A percentile compares a stretch with the other conserved stretches of the same genome.
These are phyloP conservation scores for Scaeva pyrastri DNA, from an alignment of 2,888 invertebrate species.

Conservation along the genomic window DNA sequence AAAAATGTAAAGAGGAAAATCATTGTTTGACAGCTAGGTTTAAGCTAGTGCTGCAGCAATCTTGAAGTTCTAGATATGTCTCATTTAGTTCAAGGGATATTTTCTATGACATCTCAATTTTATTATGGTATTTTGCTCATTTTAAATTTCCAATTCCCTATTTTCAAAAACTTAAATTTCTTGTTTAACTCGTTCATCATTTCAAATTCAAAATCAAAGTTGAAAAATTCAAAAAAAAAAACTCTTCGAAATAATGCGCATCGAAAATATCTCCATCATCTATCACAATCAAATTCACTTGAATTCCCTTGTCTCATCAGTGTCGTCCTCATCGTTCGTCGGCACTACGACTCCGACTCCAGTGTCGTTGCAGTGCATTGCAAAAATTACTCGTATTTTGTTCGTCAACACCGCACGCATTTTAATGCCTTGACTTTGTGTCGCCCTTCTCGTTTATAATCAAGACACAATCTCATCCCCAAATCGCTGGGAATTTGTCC, in stretches of 20 bases:
- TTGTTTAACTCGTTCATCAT: too few species aligned
- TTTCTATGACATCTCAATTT: too few species aligned
- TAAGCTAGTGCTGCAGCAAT: too few species aligned
- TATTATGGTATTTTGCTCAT: too few species aligned
- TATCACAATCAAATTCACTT: conserved; percentile 55
- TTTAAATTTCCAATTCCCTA: too few species aligned
- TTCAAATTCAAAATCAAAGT: neutral
- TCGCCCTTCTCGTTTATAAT: neutral
- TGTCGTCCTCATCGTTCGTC: conserved; percentile 11
- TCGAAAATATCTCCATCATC: conserved; percentile 17
- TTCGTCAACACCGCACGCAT: conserved; percentile 3
- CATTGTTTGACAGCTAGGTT: too few species aligned
- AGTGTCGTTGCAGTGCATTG: too few species aligned
- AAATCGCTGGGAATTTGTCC: conserved; percentile 22
- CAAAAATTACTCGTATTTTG: neutral
- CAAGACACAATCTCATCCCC: conserved; percentile 24
- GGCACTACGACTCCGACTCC: neutral
- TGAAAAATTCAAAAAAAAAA: neutral
- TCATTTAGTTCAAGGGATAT: too few species aligned
- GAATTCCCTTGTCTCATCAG: conserved; percentile 48
- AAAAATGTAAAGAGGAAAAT: too few species aligned
- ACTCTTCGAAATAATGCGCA: neutral
- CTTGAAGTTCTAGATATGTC: too few species aligned
- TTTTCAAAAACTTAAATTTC: too few species aligned
- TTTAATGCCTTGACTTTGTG: conserved; percentile 41